Evolutionary conservation across 1,140 invertebrate genomes (phyloP), one percentile per base, ranked within the genome.

Genomic region (Sarcophaga peregrina): DNA sequence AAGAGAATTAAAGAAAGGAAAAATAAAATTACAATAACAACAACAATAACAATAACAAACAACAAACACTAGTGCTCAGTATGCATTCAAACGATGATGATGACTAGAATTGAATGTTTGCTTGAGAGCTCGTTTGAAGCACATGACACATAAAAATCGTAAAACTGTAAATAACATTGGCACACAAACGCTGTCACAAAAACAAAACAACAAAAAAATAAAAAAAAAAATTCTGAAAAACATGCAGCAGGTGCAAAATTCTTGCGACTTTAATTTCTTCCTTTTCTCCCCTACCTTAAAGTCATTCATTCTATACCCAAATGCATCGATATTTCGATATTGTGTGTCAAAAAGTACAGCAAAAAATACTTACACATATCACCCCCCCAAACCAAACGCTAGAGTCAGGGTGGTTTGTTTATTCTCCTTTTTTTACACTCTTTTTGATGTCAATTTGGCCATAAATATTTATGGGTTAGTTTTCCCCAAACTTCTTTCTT

Each of bases 51-150:
- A 68, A n/a, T 7, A n/a, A 13, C 54, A 58, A 58, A 58, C 13
- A n/a, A 58, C 13, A 58, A 58, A 58, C 54, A 58, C 13, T 20
- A 68, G 20, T 68, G 9, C 4, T 37, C 25, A 37, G 25, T 37
- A 37, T 2, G 25, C 25, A 37, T 37, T 37, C 25, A 1, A 37
- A 37, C 25, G 25, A 37, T 37, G 25, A n/a, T n/a, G n/a, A 20
- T 68, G 62, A 7, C 17, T 68, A 20, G 6, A 17, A n/a, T 8
- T 20, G 62, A 20, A 20, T 68, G n/a, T 68, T 25, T 68, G 17
- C 62, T 20, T 68, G 62, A 20, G 62, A 20, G 62, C 62, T 68
- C 62, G 62, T 68, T 68, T 68, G n/a, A 25, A 68, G 62, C 62
- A 68, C 62, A 68, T 68, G 62, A 20, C 17, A 20, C 20, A 17